Conservation (phyloP, 1,140 invertebrate species). For the Oscheius sp. region DNA sequence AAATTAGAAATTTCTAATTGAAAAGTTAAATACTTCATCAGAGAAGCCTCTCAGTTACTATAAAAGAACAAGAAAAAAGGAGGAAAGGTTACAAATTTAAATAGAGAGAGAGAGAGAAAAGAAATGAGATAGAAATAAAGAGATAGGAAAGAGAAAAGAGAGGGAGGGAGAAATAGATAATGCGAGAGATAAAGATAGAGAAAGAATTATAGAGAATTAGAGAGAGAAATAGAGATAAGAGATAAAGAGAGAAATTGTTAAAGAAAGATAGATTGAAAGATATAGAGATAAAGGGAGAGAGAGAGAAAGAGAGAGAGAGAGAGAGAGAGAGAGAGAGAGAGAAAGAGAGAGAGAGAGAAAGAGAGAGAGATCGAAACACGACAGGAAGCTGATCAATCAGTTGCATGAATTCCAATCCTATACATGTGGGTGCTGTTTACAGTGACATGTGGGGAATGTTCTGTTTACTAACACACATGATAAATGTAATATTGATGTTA, state of each 20-base stretch:
- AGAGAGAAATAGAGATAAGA: neutral
- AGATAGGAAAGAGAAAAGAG: too few relatives aligned
- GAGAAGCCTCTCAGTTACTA: too few relatives aligned
- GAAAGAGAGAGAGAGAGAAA: neutral
- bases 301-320: neutral
- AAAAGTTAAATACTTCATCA: too few relatives aligned
- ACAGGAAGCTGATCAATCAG: slow-evolving; percentile 12
- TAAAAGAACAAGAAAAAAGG: too few relatives aligned
- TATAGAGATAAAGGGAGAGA: neutral
- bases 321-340: neutral
- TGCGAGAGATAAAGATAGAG: neutral
- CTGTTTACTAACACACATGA: too few relatives aligned
- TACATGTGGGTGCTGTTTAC: too few relatives aligned
- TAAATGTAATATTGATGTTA: too few relatives aligned
- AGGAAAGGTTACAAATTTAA: neutral
- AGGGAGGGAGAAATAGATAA: neutral
- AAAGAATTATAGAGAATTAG: neutral
- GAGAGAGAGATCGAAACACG: neutral
- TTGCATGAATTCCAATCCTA: too few relatives aligned
- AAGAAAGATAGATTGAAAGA: neutral
- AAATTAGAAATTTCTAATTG: too few relatives aligned
- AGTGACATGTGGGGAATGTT: too few relatives aligned
- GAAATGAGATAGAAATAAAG: neutral
- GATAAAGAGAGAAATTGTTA: neutral
- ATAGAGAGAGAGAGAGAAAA: neutral